A percentile compares a stretch with the other conserved stretches of the same genome.
phyloP scores from a whole-genome alignment of 2,888 invertebrate genomes.

The Cryptops parisi region DNA sequence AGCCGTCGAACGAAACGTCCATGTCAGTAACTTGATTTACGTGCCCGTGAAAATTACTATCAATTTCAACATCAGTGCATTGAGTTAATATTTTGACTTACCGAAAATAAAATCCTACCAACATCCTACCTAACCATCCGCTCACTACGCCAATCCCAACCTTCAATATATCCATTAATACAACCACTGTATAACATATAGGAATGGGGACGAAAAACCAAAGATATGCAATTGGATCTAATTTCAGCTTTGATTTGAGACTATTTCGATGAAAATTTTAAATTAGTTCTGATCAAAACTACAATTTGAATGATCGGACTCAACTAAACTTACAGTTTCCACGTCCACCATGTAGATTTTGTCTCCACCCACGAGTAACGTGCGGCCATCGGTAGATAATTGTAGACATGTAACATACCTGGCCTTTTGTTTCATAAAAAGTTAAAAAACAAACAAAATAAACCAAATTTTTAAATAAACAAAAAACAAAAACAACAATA shows the following conservation, averaged over 20 bases:
- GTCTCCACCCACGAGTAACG: too few relatives aligned
- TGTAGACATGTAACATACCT: too few relatives aligned
- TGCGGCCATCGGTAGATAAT: too few relatives aligned
- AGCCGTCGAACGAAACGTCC: constrained; percentile 84
- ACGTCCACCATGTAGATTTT: too few relatives aligned
- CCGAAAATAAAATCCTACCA: constrained; percentile 49
- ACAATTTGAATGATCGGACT: too few relatives aligned
- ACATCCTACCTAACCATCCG: constrained; percentile 51
- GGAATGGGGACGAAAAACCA: constrained; percentile 88
- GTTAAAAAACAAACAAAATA: too few relatives aligned
- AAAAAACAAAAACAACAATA: too few relatives aligned
- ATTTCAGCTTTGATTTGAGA: constrained; percentile 87
- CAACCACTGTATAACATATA: constrained; percentile 97
- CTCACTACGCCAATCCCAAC: constrained; percentile 92
- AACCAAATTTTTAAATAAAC: too few relatives aligned
- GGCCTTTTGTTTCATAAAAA: too few relatives aligned
- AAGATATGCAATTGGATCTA: constrained; percentile 92
- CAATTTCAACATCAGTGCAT: too few relatives aligned
- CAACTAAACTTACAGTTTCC: too few relatives aligned
- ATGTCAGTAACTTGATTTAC: constrained; percentile 93
- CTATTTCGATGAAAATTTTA: constrained; percentile 43
- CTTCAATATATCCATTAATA: constrained; percentile 91
- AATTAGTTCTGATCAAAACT: background rate
- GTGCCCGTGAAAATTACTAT: constrained; percentile 51
- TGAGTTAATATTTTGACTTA: too few relatives aligned